A percentile compares a stretch with the other conserved stretches of the same genome.
phyloP scores from a whole-genome alignment of 2,888 invertebrate genomes.

The Acleris emargana region DNA sequence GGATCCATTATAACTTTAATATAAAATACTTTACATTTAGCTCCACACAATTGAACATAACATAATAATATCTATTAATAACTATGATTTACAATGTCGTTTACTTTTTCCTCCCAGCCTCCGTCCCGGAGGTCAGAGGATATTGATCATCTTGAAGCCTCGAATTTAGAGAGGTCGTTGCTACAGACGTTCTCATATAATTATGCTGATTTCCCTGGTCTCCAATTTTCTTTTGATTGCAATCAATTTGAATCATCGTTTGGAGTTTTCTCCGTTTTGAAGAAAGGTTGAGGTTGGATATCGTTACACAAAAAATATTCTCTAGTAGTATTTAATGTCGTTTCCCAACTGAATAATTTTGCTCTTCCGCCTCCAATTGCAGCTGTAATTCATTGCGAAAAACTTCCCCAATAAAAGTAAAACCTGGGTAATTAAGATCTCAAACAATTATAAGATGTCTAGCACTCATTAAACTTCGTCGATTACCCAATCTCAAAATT shows the following conservation, averaged over 20 bases:
- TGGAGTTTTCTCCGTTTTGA: background rate
- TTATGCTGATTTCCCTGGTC: constrained; percentile 32
- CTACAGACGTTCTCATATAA: constrained; percentile 28
- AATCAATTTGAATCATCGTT: constrained; percentile 16
- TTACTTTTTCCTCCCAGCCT: constrained; percentile 1
- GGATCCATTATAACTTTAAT: too few species aligned
- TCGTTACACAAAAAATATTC: background rate
- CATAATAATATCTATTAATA: constrained; percentile 6
- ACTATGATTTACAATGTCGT: constrained; percentile 12
- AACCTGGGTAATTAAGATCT: constrained; percentile 27
- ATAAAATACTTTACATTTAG: too few species aligned
- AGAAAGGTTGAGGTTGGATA: background rate
- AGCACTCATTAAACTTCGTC: constrained; percentile 34
- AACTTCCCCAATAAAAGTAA: constrained; percentile 28
- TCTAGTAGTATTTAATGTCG: background rate
- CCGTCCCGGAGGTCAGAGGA: constrained; percentile 9
- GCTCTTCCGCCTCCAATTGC: background rate
- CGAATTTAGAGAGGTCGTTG: constrained; percentile 12
- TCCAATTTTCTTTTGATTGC: constrained; percentile 30
- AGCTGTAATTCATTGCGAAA: constrained; percentile 3
- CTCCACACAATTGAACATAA: background rate
- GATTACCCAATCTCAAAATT: constrained; percentile 28
- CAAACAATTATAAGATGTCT: constrained; percentile 26
- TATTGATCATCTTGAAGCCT: constrained; percentile 11
- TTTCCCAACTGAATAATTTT: background rate